A percentile compares a stretch with the other conserved stretches of the same genome.
These are phyloP conservation scores for Chloropsis hardwickii DNA, from an alignment of 2,113 vertebrate species.

Conservation along the genomic window DNA sequence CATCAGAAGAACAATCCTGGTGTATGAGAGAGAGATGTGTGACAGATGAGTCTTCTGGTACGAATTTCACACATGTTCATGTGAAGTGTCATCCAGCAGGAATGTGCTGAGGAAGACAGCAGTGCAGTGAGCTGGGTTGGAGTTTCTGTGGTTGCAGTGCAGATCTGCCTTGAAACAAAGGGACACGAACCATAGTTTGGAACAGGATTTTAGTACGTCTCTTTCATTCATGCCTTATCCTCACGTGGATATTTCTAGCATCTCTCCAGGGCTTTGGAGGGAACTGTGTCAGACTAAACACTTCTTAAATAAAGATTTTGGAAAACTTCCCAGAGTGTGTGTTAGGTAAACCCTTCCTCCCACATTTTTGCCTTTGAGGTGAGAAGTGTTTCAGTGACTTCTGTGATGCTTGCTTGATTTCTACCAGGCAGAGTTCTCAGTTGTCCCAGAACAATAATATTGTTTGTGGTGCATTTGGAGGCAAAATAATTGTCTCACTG, in stretches of 20 bases:
- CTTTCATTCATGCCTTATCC: background rate
- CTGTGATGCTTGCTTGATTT: background rate
- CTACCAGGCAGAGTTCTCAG: background rate
- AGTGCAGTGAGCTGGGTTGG: background rate
- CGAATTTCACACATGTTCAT: background rate
- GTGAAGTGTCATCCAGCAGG: background rate
- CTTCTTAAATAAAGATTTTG: conserved; percentile 39
- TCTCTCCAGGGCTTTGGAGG: background rate
- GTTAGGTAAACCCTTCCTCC: conserved; percentile 33
- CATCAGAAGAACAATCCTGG: background rate
- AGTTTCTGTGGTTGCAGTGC: background rate
- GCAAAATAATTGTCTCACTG: background rate
- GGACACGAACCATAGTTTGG: background rate
- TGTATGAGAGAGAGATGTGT: background rate
- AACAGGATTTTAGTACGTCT: background rate
- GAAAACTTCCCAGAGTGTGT: conserved; percentile 18
- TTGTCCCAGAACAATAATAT: background rate
- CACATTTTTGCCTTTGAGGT: background rate
- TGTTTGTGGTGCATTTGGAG: background rate
- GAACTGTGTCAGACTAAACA: conserved; percentile 52
- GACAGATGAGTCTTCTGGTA: conserved; percentile 6
- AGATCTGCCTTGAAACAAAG: background rate
- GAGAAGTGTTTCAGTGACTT: conserved; percentile 29
- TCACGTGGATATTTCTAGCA: background rate
- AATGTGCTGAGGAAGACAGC: conserved; percentile 21